phyloP scores from a whole-genome alignment of 2,113 vertebrate genomes.

The Pitta sordida region DNA sequence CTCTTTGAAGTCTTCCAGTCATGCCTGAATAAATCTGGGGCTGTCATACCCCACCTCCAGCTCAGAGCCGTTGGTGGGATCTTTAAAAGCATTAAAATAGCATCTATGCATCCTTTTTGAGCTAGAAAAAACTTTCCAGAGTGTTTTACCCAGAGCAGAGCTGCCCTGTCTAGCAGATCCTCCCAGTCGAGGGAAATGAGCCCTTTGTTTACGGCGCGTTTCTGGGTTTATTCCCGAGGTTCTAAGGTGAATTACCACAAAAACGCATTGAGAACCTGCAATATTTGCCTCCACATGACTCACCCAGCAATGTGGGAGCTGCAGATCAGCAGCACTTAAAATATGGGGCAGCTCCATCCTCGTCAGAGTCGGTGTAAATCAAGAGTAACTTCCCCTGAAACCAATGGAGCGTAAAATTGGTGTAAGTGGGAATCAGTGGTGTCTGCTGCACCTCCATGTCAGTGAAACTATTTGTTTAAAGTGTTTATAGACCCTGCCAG shows the following conservation, averaged over 20 bases:
- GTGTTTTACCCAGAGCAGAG: neutral
- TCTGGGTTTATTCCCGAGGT: slow-evolving; percentile 45
- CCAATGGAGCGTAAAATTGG: slow-evolving; percentile 40
- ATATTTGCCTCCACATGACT: slow-evolving; percentile 23
- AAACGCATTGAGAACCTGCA: slow-evolving; percentile 10
- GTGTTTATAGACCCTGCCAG: neutral
- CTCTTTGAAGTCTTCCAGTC: neutral
- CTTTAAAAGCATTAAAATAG: neutral
- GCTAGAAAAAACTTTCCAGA: neutral
- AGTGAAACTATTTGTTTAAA: slow-evolving; percentile 40
- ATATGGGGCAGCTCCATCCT: neutral
- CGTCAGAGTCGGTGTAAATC: slow-evolving; percentile 5
- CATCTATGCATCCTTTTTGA: neutral
- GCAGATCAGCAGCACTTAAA: slow-evolving; percentile 38
- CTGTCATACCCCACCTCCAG: neutral
- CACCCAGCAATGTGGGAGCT: neutral
- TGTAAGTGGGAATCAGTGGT: slow-evolving; percentile 26
- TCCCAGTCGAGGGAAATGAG: neutral
- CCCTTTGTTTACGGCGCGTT: slow-evolving; percentile 40
- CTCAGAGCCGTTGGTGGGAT: accelerated
- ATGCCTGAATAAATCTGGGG: neutral
- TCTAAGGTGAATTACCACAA: slow-evolving; percentile 47
- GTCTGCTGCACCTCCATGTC: neutral
- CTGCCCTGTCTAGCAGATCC: accelerated
- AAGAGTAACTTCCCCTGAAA: neutral